Evolutionary conservation across 2,888 invertebrate species (phyloP), one percentile per base, ranked within the genome.

Genomic region (Empis stercorea): DNA sequence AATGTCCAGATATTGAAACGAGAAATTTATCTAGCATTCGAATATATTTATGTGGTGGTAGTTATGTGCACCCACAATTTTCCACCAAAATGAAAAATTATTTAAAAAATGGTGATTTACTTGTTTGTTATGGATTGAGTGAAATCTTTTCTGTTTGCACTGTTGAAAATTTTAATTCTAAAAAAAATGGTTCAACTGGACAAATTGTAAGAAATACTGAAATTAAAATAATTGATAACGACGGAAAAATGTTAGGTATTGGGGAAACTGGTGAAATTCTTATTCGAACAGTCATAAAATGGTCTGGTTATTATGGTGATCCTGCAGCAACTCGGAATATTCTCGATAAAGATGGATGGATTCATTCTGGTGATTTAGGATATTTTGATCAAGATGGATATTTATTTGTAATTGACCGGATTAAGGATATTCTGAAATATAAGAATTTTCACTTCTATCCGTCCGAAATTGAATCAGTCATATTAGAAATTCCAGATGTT

Each of bases 311-410:
- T 47, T 65, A 64, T 42, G 59, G 60, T 40, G 64, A 66, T 48
- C 58, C 59, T 2, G 58, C 56, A 20, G 63, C 61, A 43, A 61
- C 65, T 9, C 58, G 58, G 44, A 55, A 56, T 5, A 57, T 59
- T 30, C 57, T 60, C 44, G 64, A 65, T 51, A 57, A 54, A 17
- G 61, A 68, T 39, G 66, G 64, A 37, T 68, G 65, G 66, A 59
- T 62, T 14, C 61, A 61, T 30, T 62, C 68, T 16, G 68, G 68
- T 5, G 69, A 68, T 52, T 52, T 66, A 55, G 68, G 69, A 15
- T 63, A 62, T 50, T 62, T 69, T 44, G 68, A 68, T 47, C 55
- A 61, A 32, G 63, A 64, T 44, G 64, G 65, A 40, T 61, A 55
- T 52, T 38, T 67, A 30, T 56, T 59, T 54, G 55, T 66, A 9